phyloP scores from a whole-genome alignment of 2,888 invertebrate species.

The Aphodius sticticus region DNA sequence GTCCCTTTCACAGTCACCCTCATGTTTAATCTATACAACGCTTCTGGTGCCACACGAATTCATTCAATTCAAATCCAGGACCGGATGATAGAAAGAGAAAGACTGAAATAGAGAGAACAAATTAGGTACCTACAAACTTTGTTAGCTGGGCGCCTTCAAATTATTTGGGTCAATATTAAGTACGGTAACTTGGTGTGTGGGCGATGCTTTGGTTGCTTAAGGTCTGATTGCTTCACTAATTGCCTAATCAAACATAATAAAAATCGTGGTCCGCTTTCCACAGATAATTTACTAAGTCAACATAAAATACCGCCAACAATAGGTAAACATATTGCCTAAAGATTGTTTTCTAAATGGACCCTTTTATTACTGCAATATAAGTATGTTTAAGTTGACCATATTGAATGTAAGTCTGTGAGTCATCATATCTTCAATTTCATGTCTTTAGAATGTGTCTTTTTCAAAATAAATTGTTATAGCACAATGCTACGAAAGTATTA shows the following conservation, averaged over 20 bases:
- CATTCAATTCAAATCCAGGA: background rate
- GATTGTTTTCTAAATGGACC: too few species aligned
- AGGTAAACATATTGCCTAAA: too few species aligned
- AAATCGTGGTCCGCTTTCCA: background rate
- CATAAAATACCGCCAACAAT: background rate
- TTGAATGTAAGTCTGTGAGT: too few species aligned
- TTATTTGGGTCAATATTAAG: background rate
- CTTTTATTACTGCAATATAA: too few species aligned
- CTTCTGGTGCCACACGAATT: background rate
- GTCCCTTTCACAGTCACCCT: background rate
- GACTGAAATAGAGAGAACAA: background rate
- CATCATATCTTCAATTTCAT: too few species aligned
- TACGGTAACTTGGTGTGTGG: conserved; percentile 4
- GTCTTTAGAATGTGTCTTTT: too few species aligned
- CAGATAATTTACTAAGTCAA: background rate
- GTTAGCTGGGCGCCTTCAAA: background rate
- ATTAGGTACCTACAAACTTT: background rate
- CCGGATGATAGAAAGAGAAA: background rate
- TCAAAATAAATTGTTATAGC: too few species aligned
- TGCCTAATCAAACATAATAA: background rate
- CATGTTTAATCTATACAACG: conserved; percentile 4
- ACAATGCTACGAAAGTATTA: too few species aligned
- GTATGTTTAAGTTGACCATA: too few species aligned
- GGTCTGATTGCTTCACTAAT: background rate
- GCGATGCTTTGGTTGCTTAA: background rate